Base-by-base conservation (phyloP, 2,113 vertebrate species). In the Zosterops pallidus region DNA sequence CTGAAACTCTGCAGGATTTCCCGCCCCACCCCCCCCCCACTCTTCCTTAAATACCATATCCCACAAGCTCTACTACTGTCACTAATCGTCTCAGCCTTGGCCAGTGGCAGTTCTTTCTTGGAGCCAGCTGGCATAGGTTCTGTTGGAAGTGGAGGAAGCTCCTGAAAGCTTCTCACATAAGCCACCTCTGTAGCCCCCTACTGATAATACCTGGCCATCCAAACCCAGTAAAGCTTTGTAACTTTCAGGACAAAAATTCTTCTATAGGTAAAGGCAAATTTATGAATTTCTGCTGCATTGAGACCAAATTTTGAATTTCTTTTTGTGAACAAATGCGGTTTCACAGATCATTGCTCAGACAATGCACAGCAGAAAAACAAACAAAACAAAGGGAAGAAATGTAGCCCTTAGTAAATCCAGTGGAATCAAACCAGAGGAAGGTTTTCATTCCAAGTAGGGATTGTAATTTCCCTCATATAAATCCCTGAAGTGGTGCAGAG, bases 321-420 rank as follows among this genome's bases (percentile, higher is more conserved):
- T 86, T 88, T 69, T 65, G 59, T 50, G 60, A 90, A 67, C 56
- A 86, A 94, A 92, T 26, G 39, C 49, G 37, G 52, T 86, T 95
- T 90, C 94, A 91, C 60, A 78, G 80, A 49, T 94, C 60, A 24
- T 90, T 92, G 86, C 50, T 83, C 86, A 80, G 46, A 68, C 25
- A 53, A 29, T 50, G 68, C 42, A 47, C 28, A 52, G 35, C 14
- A 65, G 35, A 63, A 53, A 90, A 41, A 62, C 23, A 67, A 55
- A 42, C 9, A 37, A 72, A 84, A 37, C 23, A 75, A 72, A 87
- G 12, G 44, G 13, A 85, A 86, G 31, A 86, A 83, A 71, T n/a
- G 17, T 29, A 39, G 24, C 39, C 20, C 44, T 86, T 67, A 47
- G 56, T 70, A 81, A 78, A 39, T 33, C 33, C 44, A 65, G 35